Evolutionary conservation across 2,888 invertebrate species (phyloP).

Genomic region (Brachypterus glaber): DNA sequence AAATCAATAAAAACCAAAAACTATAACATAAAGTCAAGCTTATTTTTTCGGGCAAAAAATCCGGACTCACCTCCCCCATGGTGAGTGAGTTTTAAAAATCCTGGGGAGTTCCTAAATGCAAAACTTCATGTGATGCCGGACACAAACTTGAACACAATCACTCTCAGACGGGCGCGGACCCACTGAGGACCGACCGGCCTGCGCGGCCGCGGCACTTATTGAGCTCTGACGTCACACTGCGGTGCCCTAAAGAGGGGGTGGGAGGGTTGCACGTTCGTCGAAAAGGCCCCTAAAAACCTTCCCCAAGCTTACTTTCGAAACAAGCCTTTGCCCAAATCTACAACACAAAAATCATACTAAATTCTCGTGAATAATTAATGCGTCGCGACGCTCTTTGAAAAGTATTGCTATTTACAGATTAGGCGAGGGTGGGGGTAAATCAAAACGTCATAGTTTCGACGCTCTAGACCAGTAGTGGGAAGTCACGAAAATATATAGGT

Average conservation of each 20-base stretch:
- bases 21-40: no score
- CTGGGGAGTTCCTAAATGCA: slow-evolving; percentile 34
- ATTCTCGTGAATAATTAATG: no score
- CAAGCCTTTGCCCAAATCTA: background rate
- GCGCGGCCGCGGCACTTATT: slow-evolving; percentile 42
- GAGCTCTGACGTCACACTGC: slow-evolving; percentile 57
- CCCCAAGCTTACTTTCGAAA: no score
- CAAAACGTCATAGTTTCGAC: no score
- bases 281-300: slow-evolving; percentile 1
- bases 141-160: slow-evolving; percentile 43
- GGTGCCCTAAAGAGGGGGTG: slow-evolving; percentile 42
- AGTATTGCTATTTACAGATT: no score
- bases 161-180: slow-evolving; percentile 49
- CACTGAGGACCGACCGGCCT: slow-evolving; percentile 44
- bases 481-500: no score
- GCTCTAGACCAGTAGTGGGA: no score
- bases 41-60: no score
- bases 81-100: slow-evolving; percentile 25
- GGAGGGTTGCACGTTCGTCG: slow-evolving; percentile 23
- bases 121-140: slow-evolving; percentile 39
- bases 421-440: no score
- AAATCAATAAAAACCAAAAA: no score
- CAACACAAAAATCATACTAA: background rate
- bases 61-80: slow-evolving; percentile 38
- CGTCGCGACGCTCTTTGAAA: no score